These are phyloP conservation scores for Lampris megalopsis DNA, from an alignment of 2,113 vertebrate species.

Conservation along the genomic window DNA sequence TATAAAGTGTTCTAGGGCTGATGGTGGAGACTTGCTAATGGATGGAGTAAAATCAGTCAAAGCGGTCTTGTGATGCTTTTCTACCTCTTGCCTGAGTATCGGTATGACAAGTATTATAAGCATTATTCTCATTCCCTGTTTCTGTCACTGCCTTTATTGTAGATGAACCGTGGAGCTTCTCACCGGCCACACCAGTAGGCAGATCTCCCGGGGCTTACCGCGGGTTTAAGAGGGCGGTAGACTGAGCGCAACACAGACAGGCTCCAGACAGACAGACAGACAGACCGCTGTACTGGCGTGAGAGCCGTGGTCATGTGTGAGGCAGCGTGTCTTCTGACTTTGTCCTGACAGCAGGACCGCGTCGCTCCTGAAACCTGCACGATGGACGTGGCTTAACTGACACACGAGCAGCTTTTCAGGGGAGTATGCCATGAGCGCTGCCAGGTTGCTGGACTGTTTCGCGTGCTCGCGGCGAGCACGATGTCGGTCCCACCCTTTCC, in stretches of 20 bases:
- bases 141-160: conserved; percentile 58
- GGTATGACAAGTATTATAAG: neutral
- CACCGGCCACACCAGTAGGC: conserved; percentile 53
- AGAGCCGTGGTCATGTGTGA: conserved; percentile 22
- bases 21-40: too few species aligned
- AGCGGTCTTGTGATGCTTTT: neutral
- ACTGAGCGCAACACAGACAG: conserved; percentile 43
- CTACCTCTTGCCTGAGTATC: conserved; percentile 1
- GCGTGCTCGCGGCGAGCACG: conserved; percentile 67
- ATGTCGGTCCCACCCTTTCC: conserved; percentile 62
- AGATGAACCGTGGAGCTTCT: conserved; percentile 69
- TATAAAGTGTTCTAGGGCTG: too few species aligned
- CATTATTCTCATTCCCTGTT: conserved; percentile 29
- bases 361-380: conserved; percentile 39
- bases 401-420: conserved; percentile 39
- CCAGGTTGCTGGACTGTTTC: conserved; percentile 83
- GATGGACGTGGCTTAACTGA: conserved; percentile 51
- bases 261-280: conserved; percentile 25
- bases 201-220: conserved; percentile 39
- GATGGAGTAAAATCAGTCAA: too few species aligned
- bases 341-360: conserved; percentile 38
- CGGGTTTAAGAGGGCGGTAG: conserved; percentile 47
- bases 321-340: conserved; percentile 38
- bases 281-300: conserved; percentile 1
- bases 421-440: conserved; percentile 75